A percentile compares a stretch with the other conserved stretches of the same genome.
Evolutionary conservation across 2,113 vertebrate genomes (phyloP).

Genomic region (Butorides virescens): DNA sequence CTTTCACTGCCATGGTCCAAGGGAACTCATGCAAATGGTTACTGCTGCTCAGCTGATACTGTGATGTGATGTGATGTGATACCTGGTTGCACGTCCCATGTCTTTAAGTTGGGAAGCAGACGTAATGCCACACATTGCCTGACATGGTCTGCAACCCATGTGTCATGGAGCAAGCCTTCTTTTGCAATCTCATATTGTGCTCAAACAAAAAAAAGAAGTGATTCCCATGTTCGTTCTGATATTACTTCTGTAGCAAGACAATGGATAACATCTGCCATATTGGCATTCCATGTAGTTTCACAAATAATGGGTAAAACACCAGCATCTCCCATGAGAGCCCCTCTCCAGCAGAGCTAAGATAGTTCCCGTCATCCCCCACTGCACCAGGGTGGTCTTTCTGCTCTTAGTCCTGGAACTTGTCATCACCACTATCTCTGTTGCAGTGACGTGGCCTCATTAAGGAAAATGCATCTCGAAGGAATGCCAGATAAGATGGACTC

Average conservation of each 20-base stretch:
- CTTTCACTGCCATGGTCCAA: background rate
- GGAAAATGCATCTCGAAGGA: background rate
- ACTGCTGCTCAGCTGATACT: background rate
- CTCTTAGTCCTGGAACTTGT: background rate
- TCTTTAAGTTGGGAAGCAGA: background rate
- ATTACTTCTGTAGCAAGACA: background rate
- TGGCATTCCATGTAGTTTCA: background rate
- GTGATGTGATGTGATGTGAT: background rate
- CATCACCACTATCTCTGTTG: background rate
- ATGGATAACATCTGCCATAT: constrained; percentile 27
- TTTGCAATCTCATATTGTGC: background rate
- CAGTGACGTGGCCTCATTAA: background rate
- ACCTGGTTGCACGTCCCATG: background rate
- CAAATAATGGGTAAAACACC: constrained; percentile 22
- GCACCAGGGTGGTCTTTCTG: constrained; percentile 19
- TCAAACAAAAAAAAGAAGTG: background rate
- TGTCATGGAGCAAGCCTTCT: background rate
- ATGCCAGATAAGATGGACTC: constrained; percentile 22
- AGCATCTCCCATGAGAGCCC: background rate
- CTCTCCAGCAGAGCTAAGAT: background rate
- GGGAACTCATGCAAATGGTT: background rate
- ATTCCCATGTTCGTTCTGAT: background rate
- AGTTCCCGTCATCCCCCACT: background rate
- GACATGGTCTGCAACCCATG: background rate
- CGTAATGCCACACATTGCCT: background rate